Conservation (phyloP, 2,113 vertebrate genomes). For the Microtus oregoni region DNA sequence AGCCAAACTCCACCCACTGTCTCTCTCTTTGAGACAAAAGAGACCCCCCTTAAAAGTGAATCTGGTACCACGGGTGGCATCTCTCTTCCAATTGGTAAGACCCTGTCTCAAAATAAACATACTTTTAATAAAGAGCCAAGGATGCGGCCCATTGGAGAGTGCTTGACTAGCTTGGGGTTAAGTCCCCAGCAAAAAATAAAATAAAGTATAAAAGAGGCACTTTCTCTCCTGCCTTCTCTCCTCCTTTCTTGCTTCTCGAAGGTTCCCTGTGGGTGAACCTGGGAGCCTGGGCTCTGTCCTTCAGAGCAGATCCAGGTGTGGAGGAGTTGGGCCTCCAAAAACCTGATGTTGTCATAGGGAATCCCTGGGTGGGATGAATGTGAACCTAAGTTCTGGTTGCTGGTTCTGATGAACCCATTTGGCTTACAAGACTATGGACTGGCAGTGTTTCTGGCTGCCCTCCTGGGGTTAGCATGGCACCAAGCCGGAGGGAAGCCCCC, state of each 20-base stretch:
- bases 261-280: not conserved
- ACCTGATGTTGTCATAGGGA: not conserved
- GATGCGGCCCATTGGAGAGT: no score
- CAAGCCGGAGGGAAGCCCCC: not conserved
- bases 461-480: not conserved
- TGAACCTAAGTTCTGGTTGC: not conserved
- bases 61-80: not conserved
- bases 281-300: not conserved
- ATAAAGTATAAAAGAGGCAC: no score
- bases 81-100: conserved; percentile 66
- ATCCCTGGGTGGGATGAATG: not conserved
- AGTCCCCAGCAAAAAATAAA: no score
- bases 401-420: not conserved
- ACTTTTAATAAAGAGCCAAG: no score
- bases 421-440: no score
- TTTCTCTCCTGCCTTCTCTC: not conserved
- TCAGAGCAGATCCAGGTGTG: not conserved
- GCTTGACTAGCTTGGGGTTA: no score
- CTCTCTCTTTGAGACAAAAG: not conserved
- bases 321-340: no score
- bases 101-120: no score
- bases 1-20: not conserved
- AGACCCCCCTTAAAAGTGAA: not conserved
- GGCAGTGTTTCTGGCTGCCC: not conserved
- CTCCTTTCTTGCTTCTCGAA: not conserved